phyloP scores from a whole-genome alignment of 2,888 invertebrate genomes.

The Tetragonisca angustula region DNA sequence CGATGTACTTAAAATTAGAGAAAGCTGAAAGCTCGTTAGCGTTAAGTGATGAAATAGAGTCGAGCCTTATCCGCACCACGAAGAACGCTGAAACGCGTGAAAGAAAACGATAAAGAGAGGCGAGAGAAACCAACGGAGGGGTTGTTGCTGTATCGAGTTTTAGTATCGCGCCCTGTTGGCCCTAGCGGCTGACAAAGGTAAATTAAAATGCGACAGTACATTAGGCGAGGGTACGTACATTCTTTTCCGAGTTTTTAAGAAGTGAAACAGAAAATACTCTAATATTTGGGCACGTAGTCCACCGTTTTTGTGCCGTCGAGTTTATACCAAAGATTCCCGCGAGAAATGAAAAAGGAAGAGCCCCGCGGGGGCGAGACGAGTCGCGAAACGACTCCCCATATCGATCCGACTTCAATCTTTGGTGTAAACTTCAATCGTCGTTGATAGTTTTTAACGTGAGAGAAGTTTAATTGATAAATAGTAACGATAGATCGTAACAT shows the following conservation, averaged over 20 bases:
- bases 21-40: slow-evolving; percentile 61
- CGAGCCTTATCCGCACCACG: slow-evolving; percentile 40
- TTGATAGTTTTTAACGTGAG: slow-evolving; percentile 43
- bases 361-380: slow-evolving; percentile 5
- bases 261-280: slow-evolving; percentile 32
- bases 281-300: slow-evolving; percentile 30
- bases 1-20: slow-evolving; percentile 59
- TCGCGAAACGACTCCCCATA: slow-evolving; percentile 23
- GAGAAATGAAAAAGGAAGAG: background rate
- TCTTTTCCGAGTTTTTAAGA: background rate
- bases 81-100: slow-evolving; percentile 18
- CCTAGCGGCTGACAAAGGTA: background rate
- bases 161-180: background rate
- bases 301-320: slow-evolving; percentile 31
- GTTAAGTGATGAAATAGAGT: slow-evolving; percentile 56
- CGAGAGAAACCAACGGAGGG: slow-evolving; percentile 12
- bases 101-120: background rate
- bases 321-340: slow-evolving; percentile 47
- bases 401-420: slow-evolving; percentile 27
- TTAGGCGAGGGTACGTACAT: background rate
- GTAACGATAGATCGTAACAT: slow-evolving; percentile 43
- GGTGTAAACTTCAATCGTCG: slow-evolving; percentile 49
- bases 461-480: slow-evolving; percentile 43
- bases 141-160: slow-evolving; percentile 6
- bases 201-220: background rate